Evolutionary conservation across 1,140 invertebrate species (phyloP).

Genomic region (Temnothorax curvispinosus): DNA sequence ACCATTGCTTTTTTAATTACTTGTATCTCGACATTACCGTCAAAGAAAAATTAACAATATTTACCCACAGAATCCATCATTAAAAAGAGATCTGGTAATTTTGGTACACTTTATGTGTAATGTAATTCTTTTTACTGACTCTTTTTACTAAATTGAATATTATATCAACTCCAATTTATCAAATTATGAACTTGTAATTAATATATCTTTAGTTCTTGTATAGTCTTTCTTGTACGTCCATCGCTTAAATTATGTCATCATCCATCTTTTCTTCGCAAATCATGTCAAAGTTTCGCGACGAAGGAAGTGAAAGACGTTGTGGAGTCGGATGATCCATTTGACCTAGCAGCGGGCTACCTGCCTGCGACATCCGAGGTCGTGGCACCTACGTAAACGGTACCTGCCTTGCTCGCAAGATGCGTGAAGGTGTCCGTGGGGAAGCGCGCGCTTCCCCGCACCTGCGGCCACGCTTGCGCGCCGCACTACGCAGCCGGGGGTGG

Average conservation of each 20-base stretch:
- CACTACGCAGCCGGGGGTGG: conserved; percentile 49
- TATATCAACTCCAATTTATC: neutral
- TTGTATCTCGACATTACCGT: neutral
- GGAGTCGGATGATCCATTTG: conserved; percentile 7
- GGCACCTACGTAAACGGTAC: conserved; percentile 43
- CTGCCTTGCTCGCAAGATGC: conserved; percentile 36
- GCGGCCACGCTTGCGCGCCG: conserved; percentile 68
- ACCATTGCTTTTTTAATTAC: neutral
- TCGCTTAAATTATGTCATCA: neutral
- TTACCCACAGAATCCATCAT: neutral
- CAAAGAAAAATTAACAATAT: neutral
- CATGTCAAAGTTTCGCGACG: neutral
- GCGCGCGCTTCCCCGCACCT: conserved; percentile 60
- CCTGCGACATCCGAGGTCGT: conserved; percentile 38
- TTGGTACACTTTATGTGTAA: neutral
- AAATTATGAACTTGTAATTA: neutral
- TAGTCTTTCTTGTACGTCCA: neutral
- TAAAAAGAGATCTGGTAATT: neutral
- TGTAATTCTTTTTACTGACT: neutral
- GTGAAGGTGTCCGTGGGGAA: conserved; percentile 54
- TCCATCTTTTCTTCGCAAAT: neutral
- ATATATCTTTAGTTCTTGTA: neutral
- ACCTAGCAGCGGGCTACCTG: neutral
- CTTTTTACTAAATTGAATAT: neutral
- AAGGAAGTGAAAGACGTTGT: neutral